A percentile compares a stretch with the other conserved stretches of the same genome.
These are phyloP conservation scores for Ophonus ardosiacus DNA, from an alignment of 2,888 invertebrate species.

Conservation along the genomic window DNA sequence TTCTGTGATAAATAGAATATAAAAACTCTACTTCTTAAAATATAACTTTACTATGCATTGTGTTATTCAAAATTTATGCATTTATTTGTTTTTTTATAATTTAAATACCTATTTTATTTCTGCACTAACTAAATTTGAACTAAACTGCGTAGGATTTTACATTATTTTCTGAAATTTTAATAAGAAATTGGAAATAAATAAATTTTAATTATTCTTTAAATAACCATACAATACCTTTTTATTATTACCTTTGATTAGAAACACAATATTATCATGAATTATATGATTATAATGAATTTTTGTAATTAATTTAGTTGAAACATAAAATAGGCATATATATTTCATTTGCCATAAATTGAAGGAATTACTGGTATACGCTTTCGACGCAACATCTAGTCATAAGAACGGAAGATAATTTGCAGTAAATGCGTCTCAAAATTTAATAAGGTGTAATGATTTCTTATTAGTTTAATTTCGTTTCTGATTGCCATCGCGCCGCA, in stretches of 20 bases:
- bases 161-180: neutral
- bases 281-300: no score
- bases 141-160: neutral
- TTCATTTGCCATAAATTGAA: no score
- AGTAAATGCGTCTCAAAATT: conserved; percentile 44
- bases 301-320: neutral
- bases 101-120: neutral
- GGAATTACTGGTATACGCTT: no score
- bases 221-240: neutral
- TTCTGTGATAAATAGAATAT: no score
- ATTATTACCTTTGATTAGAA: neutral
- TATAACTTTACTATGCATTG: no score
- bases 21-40: no score
- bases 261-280: neutral
- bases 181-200: neutral
- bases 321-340: no score
- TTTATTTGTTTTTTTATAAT: no score
- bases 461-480: conserved; percentile 55
- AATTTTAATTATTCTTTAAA: neutral
- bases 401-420: conserved; percentile 48
- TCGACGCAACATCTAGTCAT: neutral
- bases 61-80: no score
- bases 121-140: neutral
- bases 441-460: conserved; percentile 54
- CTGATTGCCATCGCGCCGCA: conserved; percentile 45